Evolutionary conservation across 2,888 invertebrate species (phyloP).

Genomic region (Mimas tiliae): DNA sequence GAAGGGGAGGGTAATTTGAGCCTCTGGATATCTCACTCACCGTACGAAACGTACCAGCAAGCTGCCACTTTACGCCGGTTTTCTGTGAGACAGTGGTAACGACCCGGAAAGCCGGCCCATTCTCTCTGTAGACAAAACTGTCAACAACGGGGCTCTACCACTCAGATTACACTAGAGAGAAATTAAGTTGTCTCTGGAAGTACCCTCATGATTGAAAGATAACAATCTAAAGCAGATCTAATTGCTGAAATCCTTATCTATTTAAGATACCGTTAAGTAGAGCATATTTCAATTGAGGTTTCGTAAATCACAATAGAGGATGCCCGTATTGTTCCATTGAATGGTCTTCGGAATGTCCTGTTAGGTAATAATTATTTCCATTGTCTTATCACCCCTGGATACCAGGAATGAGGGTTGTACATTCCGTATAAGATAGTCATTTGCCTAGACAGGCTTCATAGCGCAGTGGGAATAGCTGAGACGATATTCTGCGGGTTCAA

Average conservation of each 20-base stretch:
- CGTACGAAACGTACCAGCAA: too few relatives aligned
- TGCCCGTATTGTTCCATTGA: constrained; percentile 51
- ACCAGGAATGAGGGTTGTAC: constrained; percentile 9
- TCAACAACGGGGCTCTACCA: too few relatives aligned
- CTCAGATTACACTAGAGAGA: too few relatives aligned
- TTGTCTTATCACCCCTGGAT: constrained; percentile 58
- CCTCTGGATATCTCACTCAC: too few relatives aligned
- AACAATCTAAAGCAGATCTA: background rate
- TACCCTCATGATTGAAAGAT: background rate
- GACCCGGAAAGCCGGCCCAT: too few relatives aligned
- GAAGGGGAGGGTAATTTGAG: too few relatives aligned
- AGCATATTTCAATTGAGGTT: constrained; percentile 52
- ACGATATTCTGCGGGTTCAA: background rate
- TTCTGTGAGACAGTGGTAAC: too few relatives aligned
- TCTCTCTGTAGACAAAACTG: too few relatives aligned
- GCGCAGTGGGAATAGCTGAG: background rate
- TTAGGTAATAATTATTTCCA: constrained; percentile 65
- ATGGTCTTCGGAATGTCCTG: constrained; percentile 49
- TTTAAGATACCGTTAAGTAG: background rate
- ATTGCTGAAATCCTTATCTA: constrained; percentile 1
- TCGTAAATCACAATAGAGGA: constrained; percentile 54
- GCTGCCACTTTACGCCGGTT: too few relatives aligned
- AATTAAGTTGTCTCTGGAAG: too few relatives aligned
- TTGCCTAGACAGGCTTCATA: background rate
- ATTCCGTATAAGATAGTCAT: constrained; percentile 8